Evolutionary conservation across 2,888 invertebrate species (phyloP).

Genomic region (Epinotia nisella): DNA sequence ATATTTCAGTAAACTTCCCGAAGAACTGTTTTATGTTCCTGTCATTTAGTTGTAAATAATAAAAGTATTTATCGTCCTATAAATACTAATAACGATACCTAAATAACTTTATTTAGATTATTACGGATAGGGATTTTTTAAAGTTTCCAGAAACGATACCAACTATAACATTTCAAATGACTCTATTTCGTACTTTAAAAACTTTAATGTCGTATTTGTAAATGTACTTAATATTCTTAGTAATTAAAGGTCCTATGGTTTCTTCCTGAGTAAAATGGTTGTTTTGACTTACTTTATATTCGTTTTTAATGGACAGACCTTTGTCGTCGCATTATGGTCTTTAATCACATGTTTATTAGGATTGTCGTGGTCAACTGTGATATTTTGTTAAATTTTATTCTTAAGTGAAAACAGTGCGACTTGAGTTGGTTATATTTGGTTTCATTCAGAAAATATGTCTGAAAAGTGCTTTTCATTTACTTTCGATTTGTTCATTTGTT

Average conservation of each 20-base stretch:
- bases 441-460: conserved; percentile 60
- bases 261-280: conserved; percentile 54
- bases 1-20: conserved; percentile 79
- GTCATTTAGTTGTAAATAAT: conserved; percentile 80
- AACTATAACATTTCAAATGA: conserved; percentile 68
- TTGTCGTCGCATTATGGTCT: conserved; percentile 61
- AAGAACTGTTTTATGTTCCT: conserved; percentile 84
- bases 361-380: conserved; percentile 84
- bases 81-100: conserved; percentile 58
- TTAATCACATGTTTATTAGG: conserved; percentile 70
- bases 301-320: conserved; percentile 55
- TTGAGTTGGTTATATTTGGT: conserved; percentile 65
- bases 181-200: conserved; percentile 73
- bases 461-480: conserved; percentile 60
- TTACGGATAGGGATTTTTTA: conserved; percentile 62
- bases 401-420: conserved; percentile 71
- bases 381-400: conserved; percentile 84
- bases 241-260: conserved; percentile 59
- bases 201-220: conserved; percentile 79
- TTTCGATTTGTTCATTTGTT: conserved; percentile 72
- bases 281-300: conserved; percentile 48
- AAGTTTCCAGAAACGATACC: conserved; percentile 72
- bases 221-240: conserved; percentile 80
- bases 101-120: conserved; percentile 51
- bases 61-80: conserved; percentile 68